A percentile compares a stretch with the other conserved stretches of the same genome.
phyloP scores from a whole-genome alignment of 2,888 invertebrate species.

The Erpobdella octoculata region DNA sequence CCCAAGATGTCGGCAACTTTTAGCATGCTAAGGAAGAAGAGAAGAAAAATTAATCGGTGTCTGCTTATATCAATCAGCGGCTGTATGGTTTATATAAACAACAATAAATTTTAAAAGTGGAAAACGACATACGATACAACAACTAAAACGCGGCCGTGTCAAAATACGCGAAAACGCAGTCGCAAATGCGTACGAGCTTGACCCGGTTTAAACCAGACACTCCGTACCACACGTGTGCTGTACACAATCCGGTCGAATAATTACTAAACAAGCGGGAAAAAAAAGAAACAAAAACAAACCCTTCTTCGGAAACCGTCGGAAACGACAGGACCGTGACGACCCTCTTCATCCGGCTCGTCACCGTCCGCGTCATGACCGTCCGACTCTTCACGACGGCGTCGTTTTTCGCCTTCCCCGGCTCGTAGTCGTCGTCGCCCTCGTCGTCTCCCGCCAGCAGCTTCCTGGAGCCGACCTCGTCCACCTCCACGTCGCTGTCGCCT shows the following conservation, averaged over 20 bases:
- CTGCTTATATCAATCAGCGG: too few species aligned
- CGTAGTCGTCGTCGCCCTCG: slow-evolving; percentile 17
- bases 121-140: too few species aligned
- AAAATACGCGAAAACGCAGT: too few species aligned
- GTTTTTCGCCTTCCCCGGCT: slow-evolving; percentile 53
- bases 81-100: background rate
- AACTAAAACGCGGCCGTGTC: too few species aligned
- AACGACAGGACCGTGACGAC: slow-evolving; percentile 5
- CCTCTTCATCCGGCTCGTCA: background rate
- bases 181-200: too few species aligned
- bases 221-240: too few species aligned
- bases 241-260: too few species aligned
- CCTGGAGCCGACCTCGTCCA: background rate
- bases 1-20: background rate
- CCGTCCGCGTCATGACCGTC: background rate
- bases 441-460: slow-evolving; percentile 19
- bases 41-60: too few species aligned
- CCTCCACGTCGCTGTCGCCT: background rate
- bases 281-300: background rate
- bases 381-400: background rate
- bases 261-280: background rate
- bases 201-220: too few species aligned
- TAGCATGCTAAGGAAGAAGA: background rate
- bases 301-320: slow-evolving; percentile 2
- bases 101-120: background rate